These are phyloP conservation scores for Drosophila ironensis DNA, from an alignment of 1,140 invertebrate genomes.

Conservation along the genomic window DNA sequence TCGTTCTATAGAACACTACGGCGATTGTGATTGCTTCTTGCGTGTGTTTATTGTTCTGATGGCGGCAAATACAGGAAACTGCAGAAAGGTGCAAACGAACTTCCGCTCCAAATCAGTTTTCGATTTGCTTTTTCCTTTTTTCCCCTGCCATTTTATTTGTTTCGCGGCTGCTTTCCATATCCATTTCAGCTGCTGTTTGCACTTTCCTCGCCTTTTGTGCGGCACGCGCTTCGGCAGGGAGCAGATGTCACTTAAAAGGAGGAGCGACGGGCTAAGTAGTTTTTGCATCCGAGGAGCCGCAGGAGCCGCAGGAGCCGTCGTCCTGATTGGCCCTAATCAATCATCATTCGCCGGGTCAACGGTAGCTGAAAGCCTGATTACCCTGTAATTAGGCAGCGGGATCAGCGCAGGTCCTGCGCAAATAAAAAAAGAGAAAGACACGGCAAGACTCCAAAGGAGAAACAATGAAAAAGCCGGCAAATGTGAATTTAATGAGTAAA, in stretches of 20 bases:
- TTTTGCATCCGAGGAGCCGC: not conserved
- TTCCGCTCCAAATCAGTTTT: conserved; percentile 80
- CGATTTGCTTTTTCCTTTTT: conserved; percentile 69
- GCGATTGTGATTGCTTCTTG: conserved; percentile 19
- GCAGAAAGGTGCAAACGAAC: conserved; percentile 80
- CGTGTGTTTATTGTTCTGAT: conserved; percentile 48
- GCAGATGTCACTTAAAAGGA: conserved; percentile 31
- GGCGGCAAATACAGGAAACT: conserved; percentile 69
- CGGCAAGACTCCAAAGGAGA: too few species aligned
- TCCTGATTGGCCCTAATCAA: conserved; percentile 22
- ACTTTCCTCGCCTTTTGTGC: conserved; percentile 24
- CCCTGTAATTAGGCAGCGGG: conserved; percentile 51
- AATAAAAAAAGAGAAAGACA: too few species aligned
- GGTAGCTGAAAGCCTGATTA: conserved; percentile 70
- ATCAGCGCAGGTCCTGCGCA: conserved; percentile 39
- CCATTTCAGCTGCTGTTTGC: conserved; percentile 43
- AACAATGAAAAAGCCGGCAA: conserved; percentile 29
- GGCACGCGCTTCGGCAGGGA: conserved; percentile 35
- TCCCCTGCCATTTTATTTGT: conserved; percentile 12
- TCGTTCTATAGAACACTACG: conserved; percentile 37
- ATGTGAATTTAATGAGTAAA: conserved; percentile 80
- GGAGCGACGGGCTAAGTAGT: not conserved
- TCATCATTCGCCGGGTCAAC: conserved; percentile 41
- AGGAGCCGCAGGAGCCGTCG: not conserved
- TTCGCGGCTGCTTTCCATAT: conserved; percentile 44